These are phyloP conservation scores for Tenualosa ilisha DNA, from an alignment of 2,797 vertebrate genomes.

Conservation along the genomic window DNA sequence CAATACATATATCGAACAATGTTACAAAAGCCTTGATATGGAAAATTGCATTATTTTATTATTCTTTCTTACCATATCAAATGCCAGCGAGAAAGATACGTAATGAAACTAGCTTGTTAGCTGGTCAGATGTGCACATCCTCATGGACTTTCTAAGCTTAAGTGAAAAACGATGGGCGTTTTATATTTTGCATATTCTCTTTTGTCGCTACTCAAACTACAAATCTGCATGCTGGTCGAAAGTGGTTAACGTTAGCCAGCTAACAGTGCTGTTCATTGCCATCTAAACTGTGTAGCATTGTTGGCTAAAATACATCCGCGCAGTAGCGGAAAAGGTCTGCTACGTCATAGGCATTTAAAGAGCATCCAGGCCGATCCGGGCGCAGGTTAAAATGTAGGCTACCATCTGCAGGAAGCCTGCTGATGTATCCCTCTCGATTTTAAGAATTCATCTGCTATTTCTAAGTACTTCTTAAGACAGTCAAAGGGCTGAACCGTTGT, in stretches of 20 bases:
- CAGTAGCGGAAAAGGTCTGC: not conserved
- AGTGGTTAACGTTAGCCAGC: not conserved
- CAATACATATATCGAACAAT: not conserved
- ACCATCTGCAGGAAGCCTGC: too few relatives aligned
- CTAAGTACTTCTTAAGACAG: too few relatives aligned
- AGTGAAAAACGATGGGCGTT: not conserved
- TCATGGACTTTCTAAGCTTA: not conserved
- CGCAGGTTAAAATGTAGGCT: not conserved
- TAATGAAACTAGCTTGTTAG: not conserved
- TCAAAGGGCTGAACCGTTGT: not conserved
- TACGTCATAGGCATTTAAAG: not conserved
- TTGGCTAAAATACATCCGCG: not conserved
- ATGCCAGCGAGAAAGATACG: not conserved
- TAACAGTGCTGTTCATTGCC: not conserved
- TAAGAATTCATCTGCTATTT: too few relatives aligned
- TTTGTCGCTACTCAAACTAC: not conserved
- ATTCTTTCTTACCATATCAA: conserved; percentile 1
- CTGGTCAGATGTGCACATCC: not conserved
- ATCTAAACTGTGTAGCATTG: not conserved
- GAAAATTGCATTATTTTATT: not conserved
- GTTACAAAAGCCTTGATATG: not conserved
- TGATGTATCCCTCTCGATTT: too few relatives aligned
- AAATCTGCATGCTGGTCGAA: not conserved
- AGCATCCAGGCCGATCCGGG: not conserved
- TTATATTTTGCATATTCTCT: not conserved